A percentile compares a stretch with the other conserved stretches of the same genome.
phyloP scores from a whole-genome alignment of 1,140 invertebrate species.

The Teleogryllus occipitalis region DNA sequence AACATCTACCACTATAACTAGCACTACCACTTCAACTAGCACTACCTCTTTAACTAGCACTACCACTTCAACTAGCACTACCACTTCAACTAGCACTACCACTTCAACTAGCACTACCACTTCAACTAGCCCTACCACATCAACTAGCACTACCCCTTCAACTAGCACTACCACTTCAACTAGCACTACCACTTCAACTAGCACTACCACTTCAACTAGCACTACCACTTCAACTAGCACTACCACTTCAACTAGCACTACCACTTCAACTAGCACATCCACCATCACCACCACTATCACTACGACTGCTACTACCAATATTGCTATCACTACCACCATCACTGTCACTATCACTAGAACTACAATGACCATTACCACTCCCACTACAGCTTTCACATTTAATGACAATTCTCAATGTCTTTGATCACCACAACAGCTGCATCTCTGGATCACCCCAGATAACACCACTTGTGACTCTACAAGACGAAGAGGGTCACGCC shows the following conservation, averaged over 20 bases:
- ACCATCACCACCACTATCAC: not conserved
- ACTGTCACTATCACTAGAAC: not conserved
- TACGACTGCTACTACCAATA: not conserved
- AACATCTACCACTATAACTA: not conserved
- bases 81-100: not conserved
- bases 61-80: not conserved
- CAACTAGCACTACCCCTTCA: not conserved
- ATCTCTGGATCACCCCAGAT: too few relatives aligned
- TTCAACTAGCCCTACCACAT: not conserved
- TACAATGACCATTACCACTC: not conserved
- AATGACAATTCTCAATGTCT: not conserved
- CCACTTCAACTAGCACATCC: not conserved
- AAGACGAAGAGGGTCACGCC: too few relatives aligned
- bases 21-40: not conserved
- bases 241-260: not conserved
- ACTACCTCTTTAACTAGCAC: not conserved
- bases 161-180: not conserved
- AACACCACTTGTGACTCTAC: too few relatives aligned
- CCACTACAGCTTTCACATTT: not conserved
- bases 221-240: not conserved
- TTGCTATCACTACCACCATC: not conserved
- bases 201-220: not conserved
- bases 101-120: not conserved
- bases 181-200: not conserved
- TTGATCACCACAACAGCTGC: too few relatives aligned